Percentiles rank a stretch among this genome's conserved stretches.
Conservation (phyloP, 2,113 vertebrate species). For the Choloepus hoffmanni region DNA sequence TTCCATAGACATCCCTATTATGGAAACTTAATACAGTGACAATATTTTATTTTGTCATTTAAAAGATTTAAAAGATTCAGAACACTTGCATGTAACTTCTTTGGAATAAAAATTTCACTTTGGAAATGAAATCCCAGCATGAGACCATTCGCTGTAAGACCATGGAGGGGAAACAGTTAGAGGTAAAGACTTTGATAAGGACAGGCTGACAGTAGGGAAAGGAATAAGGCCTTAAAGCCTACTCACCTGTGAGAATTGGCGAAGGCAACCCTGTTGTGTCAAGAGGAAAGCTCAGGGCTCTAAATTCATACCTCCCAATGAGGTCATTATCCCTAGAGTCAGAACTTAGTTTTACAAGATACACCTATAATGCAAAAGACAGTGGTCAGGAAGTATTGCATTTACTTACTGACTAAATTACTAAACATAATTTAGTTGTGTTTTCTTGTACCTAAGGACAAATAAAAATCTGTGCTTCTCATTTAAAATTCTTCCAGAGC, state of each 20-base stretch:
- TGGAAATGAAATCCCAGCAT: background rate
- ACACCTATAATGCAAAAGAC: background rate
- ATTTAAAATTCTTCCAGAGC: background rate
- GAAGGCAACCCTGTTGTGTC: no score
- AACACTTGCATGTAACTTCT: background rate
- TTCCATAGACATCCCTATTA: background rate
- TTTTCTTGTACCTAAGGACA: background rate
- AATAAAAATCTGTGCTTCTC: background rate
- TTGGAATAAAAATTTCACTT: background rate
- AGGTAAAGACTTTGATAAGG: background rate
- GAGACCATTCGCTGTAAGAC: background rate
- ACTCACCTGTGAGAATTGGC: background rate
- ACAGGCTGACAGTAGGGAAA: background rate
- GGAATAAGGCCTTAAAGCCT: background rate
- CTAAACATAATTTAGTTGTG: background rate
- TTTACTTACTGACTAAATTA: background rate
- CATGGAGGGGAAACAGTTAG: background rate
- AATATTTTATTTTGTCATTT: slow-evolving; percentile 27
- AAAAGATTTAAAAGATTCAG: background rate
- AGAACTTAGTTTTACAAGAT: background rate
- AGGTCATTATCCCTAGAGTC: background rate
- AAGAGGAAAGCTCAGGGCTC: background rate
- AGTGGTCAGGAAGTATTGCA: background rate
- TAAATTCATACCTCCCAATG: background rate
- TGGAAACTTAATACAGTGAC: background rate